Evolutionary conservation across 2,797 vertebrate species (phyloP), one percentile per base, ranked within the genome.

Genomic region (Lepilemur ruficaudatus): DNA sequence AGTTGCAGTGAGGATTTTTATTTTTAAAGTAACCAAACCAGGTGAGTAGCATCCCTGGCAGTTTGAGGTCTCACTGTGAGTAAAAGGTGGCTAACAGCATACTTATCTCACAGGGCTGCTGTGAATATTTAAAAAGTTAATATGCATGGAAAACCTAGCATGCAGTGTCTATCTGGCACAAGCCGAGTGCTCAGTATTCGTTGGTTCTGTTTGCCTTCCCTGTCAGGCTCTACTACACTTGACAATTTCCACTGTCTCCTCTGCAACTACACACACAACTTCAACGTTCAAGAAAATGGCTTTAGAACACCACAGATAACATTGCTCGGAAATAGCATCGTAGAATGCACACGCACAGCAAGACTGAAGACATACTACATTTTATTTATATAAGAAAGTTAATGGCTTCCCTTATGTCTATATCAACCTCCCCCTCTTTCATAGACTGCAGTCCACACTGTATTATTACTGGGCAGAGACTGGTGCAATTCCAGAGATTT

Each of bases 381-480:
- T 96, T 87, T 92, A 87, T 76, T 97, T 92, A 72, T 89, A 48
- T 75, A 76, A 76, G 92, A 89, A 76, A 95, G 38, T 35, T 80
- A 82, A 86, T 73, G 43, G 57, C 3, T 93, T 89, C 76, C 0
- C 0, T 87, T 93, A 57, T 57, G 28, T 89, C 78, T 96, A 0
- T 90, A 46, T 88, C 83, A 88, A 20, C 28, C 10, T 30, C 25
- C 2, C 52, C 7, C 9, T 22, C 30, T 5, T 69, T 50, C 25
- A 57, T 70, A 41, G 41, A 52, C 38, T 6, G 0, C 46, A 79
- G 87, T n/a, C 80, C 12, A 2, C 41, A 18, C 55, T 59, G 6
- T 67, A 86, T 97, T 67, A 84, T 97, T 57, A 73, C 22, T 70
- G 18, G 83, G 50, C 55, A 93, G 76, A 95, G 93, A 50, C 3